A percentile compares a stretch with the other conserved stretches of the same genome.
Evolutionary conservation across 1,140 invertebrate species (phyloP).

Genomic region (Apis cerana): DNA sequence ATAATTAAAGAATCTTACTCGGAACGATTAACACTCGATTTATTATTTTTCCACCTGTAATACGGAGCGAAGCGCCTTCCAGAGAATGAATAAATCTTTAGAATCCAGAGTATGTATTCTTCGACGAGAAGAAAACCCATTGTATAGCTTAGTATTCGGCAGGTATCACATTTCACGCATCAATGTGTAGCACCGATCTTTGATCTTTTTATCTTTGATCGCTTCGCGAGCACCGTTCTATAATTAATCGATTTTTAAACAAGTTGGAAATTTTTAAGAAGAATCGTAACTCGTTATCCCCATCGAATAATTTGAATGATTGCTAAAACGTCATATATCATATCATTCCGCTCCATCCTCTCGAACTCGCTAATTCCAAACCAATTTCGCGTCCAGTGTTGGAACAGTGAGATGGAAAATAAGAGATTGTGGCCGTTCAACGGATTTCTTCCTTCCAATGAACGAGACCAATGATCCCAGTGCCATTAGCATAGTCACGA

Average conservation of each 20-base stretch:
- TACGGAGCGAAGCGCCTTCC: background rate
- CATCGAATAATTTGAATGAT: too few species aligned
- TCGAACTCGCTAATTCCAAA: background rate
- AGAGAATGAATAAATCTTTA: background rate
- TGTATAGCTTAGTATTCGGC: background rate
- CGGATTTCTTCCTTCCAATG: slow-evolving; percentile 51
- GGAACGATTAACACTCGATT: background rate
- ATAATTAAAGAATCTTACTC: background rate
- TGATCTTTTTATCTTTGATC: too few species aligned
- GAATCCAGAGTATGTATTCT: background rate
- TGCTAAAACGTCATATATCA: too few species aligned
- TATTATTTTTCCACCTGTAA: background rate
- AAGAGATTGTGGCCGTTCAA: slow-evolving; percentile 45
- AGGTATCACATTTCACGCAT: too few species aligned
- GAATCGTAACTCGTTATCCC: too few species aligned
- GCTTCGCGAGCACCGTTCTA: too few species aligned
- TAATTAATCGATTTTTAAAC: too few species aligned
- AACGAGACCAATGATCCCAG: slow-evolving; percentile 55
- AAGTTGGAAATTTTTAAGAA: too few species aligned
- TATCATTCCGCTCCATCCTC: too few species aligned
- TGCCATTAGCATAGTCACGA: slow-evolving; percentile 67
- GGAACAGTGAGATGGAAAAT: too few species aligned
- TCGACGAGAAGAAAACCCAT: background rate
- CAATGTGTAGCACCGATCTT: too few species aligned
- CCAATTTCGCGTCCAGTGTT: background rate